Percentiles rank a stretch among this genome's conserved stretches.
These are phyloP conservation scores for Erethizon dorsatum DNA, from an alignment of 2,797 vertebrate species.

Conservation along the genomic window DNA sequence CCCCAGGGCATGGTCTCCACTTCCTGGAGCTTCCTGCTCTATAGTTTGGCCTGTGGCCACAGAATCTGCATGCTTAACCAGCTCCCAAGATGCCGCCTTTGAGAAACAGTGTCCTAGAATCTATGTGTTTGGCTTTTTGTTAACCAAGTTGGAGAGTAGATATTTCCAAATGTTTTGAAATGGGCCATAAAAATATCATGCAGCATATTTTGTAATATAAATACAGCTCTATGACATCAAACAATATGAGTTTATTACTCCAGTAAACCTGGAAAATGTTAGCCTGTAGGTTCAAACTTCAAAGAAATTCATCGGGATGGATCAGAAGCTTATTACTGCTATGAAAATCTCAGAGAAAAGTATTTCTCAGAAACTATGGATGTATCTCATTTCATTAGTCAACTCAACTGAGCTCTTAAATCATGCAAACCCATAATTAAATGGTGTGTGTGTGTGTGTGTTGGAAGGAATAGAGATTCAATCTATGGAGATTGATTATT, in stretches of 20 bases:
- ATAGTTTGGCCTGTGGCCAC: neutral
- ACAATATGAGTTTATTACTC: neutral
- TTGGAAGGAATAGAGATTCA: neutral
- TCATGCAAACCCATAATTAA: conserved; percentile 51
- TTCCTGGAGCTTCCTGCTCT: neutral
- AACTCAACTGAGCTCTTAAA: conserved; percentile 36
- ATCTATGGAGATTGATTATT: neutral
- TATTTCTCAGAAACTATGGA: neutral
- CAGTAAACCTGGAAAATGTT: neutral
- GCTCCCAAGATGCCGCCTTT: neutral
- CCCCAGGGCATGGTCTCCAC: neutral
- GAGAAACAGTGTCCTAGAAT: neutral
- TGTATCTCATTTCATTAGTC: conserved; percentile 22
- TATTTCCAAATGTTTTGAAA: neutral
- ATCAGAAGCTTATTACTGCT: neutral
- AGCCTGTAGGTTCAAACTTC: neutral
- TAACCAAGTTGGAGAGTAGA: neutral
- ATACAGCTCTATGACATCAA: neutral
- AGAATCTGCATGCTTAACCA: neutral
- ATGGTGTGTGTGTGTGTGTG: neutral
- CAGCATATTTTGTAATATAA: neutral
- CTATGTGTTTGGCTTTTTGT: neutral
- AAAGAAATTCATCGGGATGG: neutral
- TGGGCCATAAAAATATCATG: neutral
- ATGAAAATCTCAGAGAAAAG: conserved; percentile 6